Evolutionary conservation across 2,888 invertebrate species (phyloP), one percentile per base, ranked within the genome.

Genomic region (Leucania comma): DNA sequence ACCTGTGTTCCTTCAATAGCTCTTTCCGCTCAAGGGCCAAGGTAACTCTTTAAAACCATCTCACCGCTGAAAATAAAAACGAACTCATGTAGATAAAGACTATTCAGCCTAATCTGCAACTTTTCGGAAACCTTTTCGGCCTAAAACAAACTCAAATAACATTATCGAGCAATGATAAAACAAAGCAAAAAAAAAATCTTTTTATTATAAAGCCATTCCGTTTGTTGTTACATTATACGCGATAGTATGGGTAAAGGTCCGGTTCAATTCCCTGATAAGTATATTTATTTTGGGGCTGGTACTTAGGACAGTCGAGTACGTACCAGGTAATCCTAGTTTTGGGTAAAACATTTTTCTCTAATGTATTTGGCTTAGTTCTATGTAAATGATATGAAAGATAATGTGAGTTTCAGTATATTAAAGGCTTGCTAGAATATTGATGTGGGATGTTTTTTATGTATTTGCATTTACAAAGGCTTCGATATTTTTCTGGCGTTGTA

Each of bases 271-370:
- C 10, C 68, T 75, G 85, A 86, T 87, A 85, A 87, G 83, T 76
- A 78, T 83, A 81, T 87, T 87, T 87, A 84, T 85, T 76, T 81
- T 87, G 75, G 71, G 61, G 68, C 69, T 50, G 62, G 71, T 83
- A 80, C 86, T 83, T 72, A 80, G 69, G 68, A 63, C 60, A 73
- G 74, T 71, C 72, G 79, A 75, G 81, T 74, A 67, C 17, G 50
- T 24, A 22, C 53, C 81, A 82, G 80, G 84, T 87, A 86, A 87
- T 88, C 87, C 82, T 75, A 81, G 81, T 84, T 85, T 80, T 68
- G 81, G 82, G 67, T 70, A 60, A 75, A 65, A 67, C 61, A 74
- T 75, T 68, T 71, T 83, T 68, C 48, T 67, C 6, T 74, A 63
- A 75, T 70, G 67, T 74, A 83, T 61, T 69, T 58, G 60, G 38